phyloP scores from a whole-genome alignment of 2,888 invertebrate genomes.

The Acronicta aceris region DNA sequence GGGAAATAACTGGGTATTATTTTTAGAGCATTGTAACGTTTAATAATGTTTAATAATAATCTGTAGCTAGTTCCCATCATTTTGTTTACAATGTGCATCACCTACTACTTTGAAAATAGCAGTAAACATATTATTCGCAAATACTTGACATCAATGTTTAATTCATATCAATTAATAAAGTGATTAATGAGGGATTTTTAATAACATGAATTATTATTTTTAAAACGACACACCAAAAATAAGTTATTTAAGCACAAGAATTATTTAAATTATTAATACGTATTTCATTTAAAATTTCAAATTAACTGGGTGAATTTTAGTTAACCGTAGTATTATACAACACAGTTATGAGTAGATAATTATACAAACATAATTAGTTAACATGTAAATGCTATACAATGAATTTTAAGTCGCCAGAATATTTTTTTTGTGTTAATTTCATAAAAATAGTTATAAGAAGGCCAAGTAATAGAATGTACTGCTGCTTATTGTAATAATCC shows the following conservation, averaged over 20 bases:
- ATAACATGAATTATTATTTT: not conserved
- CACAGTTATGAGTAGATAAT: too few relatives aligned
- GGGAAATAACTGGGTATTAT: conserved; percentile 33
- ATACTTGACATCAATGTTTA: not conserved
- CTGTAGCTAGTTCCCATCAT: conserved; percentile 1
- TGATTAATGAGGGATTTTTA: not conserved
- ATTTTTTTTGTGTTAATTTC: too few relatives aligned
- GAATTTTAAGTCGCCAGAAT: too few relatives aligned
- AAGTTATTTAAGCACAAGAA: not conserved
- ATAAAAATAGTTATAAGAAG: too few relatives aligned
- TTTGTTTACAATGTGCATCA: not conserved
- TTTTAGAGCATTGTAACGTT: conserved; percentile 9
- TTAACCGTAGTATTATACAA: too few relatives aligned
- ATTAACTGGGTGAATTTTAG: too few relatives aligned
- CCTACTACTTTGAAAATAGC: not conserved
- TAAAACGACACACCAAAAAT: not conserved
- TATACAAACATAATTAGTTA: too few relatives aligned
- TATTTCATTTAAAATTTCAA: not conserved
- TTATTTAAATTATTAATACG: not conserved
- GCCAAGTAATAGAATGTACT: too few relatives aligned
- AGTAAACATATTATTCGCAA: too few relatives aligned
- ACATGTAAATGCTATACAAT: too few relatives aligned
- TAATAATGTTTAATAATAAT: conserved; percentile 2
- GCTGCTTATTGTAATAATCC: too few relatives aligned
- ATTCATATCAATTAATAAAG: not conserved